Percentiles rank a stretch among this genome's conserved stretches.
phyloP scores from a whole-genome alignment of 2,888 invertebrate species.

The Phortica okadai region DNA sequence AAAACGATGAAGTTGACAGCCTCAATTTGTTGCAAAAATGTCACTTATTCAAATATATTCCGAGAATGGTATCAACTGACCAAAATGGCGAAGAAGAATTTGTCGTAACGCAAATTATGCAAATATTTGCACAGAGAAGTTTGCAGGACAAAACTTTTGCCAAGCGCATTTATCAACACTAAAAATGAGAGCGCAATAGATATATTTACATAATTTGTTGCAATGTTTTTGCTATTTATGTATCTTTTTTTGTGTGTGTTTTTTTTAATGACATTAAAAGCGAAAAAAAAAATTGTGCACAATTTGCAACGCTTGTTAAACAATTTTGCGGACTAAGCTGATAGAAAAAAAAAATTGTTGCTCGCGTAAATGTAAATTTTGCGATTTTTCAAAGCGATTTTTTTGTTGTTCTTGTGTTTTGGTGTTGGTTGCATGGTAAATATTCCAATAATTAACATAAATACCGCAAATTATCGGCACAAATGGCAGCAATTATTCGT shows the following conservation, averaged over 20 bases:
- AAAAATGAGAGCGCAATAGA: slow-evolving; percentile 13
- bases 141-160: slow-evolving; percentile 41
- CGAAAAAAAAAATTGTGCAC: no score
- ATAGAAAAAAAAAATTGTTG: background rate
- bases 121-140: slow-evolving; percentile 54
- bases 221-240: slow-evolving; percentile 54
- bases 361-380: background rate
- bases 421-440: slow-evolving; percentile 37
- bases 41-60: slow-evolving; percentile 26
- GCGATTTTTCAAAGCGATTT: background rate
- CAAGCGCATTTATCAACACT: slow-evolving; percentile 24
- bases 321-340: slow-evolving; percentile 16
- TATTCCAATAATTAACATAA: slow-evolving; percentile 63
- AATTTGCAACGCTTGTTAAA: slow-evolving; percentile 15
- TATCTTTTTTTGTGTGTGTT: background rate
- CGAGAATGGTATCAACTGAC: background rate
- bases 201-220: slow-evolving; percentile 49
- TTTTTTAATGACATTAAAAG: no score
- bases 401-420: slow-evolving; percentile 5
- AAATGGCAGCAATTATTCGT: background rate
- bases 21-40: slow-evolving; percentile 58
- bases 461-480: slow-evolving; percentile 29
- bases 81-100: background rate
- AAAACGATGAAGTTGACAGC: slow-evolving; percentile 49
- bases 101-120: slow-evolving; percentile 50